A percentile compares a stretch with the other conserved stretches of the same genome.
Evolutionary conservation across 1,140 invertebrate genomes (phyloP).

Genomic region (Melitaea cinxia): DNA sequence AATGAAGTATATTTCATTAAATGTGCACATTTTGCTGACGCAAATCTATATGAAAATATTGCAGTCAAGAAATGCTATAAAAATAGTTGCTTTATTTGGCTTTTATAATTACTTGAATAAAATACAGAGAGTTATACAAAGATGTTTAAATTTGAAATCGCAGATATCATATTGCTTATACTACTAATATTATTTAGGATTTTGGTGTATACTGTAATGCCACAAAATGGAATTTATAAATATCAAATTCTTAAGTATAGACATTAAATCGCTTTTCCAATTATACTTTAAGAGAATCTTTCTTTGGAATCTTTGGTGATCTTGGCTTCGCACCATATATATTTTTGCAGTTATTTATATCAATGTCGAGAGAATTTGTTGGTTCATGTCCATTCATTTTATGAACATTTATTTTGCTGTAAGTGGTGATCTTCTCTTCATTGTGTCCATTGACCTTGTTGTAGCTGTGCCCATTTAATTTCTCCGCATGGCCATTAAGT

Average conservation of each 20-base stretch:
- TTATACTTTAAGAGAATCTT: constrained; percentile 70
- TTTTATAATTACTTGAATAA: constrained; percentile 59
- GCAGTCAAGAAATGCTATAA: constrained; percentile 69
- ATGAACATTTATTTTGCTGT: constrained; percentile 28
- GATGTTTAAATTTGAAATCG: constrained; percentile 26
- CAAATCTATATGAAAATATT: constrained; percentile 58
- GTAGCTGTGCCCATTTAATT: constrained; percentile 36
- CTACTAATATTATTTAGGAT: constrained; percentile 37
- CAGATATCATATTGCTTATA: constrained; percentile 17
- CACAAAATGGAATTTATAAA: constrained; percentile 68
- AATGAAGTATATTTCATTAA: constrained; percentile 46
- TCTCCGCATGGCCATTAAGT: constrained; percentile 42
- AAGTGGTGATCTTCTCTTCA: constrained; percentile 29
- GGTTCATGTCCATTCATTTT: constrained; percentile 38
- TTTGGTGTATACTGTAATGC: constrained; percentile 64
- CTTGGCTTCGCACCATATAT: constrained; percentile 55
- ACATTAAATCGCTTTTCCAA: constrained; percentile 37
- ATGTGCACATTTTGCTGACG: constrained; percentile 45
- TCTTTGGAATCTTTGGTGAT: constrained; percentile 74
- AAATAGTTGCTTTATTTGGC: constrained; percentile 74
- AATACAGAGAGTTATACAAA: constrained; percentile 43
- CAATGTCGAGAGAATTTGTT: constrained; percentile 30
- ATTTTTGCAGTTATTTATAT: constrained; percentile 49
- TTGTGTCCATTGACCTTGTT: constrained; percentile 32
- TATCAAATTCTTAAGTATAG: constrained; percentile 41